These are phyloP conservation scores for Benthosema pterotum DNA, from an alignment of 2,797 vertebrate species.

Conservation along the genomic window DNA sequence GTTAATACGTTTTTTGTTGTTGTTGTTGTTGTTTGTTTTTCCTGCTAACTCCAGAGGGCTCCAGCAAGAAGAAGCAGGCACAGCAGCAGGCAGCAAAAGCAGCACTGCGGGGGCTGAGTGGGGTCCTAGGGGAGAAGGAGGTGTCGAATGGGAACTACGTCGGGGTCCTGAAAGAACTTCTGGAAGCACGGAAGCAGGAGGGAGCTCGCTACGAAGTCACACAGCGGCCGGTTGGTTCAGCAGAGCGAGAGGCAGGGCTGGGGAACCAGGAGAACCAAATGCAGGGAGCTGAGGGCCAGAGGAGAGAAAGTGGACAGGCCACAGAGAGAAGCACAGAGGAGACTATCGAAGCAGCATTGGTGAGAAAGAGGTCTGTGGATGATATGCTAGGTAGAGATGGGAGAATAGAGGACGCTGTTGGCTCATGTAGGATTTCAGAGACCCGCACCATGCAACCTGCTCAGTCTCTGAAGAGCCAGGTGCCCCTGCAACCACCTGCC, in stretches of 20 bases:
- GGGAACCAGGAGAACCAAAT: background rate
- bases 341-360: no score
- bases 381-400: background rate
- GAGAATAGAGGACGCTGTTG: background rate
- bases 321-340: no score
- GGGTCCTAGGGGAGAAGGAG: slow-evolving; percentile 21
- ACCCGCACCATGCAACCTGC: no score
- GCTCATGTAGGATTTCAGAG: no score
- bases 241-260: background rate
- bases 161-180: slow-evolving; percentile 44
- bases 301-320: background rate
- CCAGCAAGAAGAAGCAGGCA: slow-evolving; percentile 46
- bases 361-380: background rate
- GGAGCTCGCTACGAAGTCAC: slow-evolving; percentile 25
- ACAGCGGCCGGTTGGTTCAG: background rate
- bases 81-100: slow-evolving; percentile 56
- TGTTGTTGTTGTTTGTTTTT: no score
- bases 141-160: slow-evolving; percentile 41
- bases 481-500: background rate
- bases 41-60: slow-evolving; percentile 37
- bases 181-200: slow-evolving; percentile 27
- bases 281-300: background rate
- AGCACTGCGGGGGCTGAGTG: slow-evolving; percentile 42
- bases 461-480: background rate
- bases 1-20: no score